These are phyloP conservation scores for Artemisiospiza belli DNA, from an alignment of 2,113 vertebrate species.

Conservation along the genomic window DNA sequence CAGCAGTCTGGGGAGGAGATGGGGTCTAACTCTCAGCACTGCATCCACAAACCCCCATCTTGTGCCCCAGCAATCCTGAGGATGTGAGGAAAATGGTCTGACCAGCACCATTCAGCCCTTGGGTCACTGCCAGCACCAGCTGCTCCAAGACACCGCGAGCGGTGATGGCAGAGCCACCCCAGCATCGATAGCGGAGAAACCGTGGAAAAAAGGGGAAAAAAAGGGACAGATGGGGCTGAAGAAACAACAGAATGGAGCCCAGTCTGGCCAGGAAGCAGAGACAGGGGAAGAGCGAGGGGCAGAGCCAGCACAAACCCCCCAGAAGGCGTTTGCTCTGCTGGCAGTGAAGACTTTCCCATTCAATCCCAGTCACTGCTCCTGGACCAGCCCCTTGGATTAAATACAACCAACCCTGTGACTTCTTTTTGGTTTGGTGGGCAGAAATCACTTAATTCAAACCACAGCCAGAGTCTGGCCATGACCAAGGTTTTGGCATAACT, in stretches of 20 bases:
- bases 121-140: not conserved
- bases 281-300: rapidly evolving
- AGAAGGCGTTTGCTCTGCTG: rapidly evolving
- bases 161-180: not conserved
- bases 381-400: too few relatives aligned
- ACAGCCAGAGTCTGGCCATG: not conserved
- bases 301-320: not conserved
- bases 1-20: not conserved
- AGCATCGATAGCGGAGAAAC: rapidly evolving
- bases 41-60: not conserved
- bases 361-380: not conserved
- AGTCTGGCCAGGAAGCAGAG: not conserved
- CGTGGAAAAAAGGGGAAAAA: rapidly evolving
- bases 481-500: not conserved
- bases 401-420: rapidly evolving
- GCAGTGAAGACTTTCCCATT: not conserved
- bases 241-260: not conserved
- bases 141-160: rapidly evolving
- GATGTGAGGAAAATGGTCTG: not conserved
- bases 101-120: rapidly evolving
- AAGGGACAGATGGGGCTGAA: conserved; percentile 37
- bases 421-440: rapidly evolving
- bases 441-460: not conserved
- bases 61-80: rapidly evolving
- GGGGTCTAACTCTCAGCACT: rapidly evolving